phyloP scores from a whole-genome alignment of 2,797 vertebrate genomes.

The Gymnodraco acuticeps region DNA sequence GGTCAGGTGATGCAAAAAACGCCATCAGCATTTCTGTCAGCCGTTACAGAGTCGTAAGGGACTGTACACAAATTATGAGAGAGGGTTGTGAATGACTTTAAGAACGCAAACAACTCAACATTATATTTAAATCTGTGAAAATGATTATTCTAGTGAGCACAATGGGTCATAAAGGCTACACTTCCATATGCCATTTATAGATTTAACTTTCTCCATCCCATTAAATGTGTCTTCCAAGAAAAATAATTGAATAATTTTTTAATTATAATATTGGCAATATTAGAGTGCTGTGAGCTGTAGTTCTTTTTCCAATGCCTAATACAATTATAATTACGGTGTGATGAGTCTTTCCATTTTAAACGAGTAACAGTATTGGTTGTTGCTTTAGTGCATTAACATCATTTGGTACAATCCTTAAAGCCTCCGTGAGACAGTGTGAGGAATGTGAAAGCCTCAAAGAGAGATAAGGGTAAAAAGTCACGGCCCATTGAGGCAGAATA shows the following conservation, averaged over 20 bases:
- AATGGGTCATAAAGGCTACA: neutral
- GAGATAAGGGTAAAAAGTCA: slow-evolving; percentile 9
- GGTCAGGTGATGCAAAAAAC: slow-evolving; percentile 25
- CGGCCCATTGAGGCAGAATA: slow-evolving; percentile 45
- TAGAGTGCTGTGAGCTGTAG: neutral
- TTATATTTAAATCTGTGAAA: neutral
- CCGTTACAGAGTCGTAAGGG: neutral
- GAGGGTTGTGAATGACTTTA: too few species aligned
- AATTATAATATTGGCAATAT: too few species aligned
- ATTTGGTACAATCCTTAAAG: neutral
- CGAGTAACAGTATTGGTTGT: neutral
- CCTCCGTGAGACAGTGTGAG: neutral
- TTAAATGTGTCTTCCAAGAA: too few species aligned
- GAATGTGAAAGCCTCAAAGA: neutral
- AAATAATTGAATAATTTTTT: too few species aligned
- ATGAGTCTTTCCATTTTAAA: neutral
- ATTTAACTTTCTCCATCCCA: too few species aligned
- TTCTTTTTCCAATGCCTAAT: neutral
- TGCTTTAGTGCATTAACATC: neutral
- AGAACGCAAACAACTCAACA: too few species aligned
- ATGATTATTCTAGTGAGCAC: neutral
- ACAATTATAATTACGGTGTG: neutral
- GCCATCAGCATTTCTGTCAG: slow-evolving; percentile 2
- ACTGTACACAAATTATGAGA: neutral
- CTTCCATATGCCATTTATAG: too few species aligned